Evolutionary conservation across 2,888 invertebrate genomes (phyloP), one percentile per base, ranked within the genome.

Genomic region (Pheosia gnoma): DNA sequence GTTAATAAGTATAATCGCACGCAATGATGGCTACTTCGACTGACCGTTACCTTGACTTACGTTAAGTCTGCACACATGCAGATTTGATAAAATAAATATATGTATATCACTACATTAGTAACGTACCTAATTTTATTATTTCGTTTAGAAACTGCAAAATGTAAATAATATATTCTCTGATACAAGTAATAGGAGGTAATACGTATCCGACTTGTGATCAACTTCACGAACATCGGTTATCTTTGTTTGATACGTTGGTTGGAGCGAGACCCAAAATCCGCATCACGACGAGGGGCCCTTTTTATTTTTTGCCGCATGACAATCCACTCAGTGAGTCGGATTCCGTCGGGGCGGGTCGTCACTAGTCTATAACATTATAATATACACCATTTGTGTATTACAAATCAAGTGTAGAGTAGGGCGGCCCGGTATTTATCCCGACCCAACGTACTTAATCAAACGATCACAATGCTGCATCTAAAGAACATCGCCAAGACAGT

Each of bases 391-490:
- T 87, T 84, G 87, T 90, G 85, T 87, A 83, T 85, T 83, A 81
- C 81, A 81, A 80, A 76, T 82, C 79, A 75, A 84, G 82, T 81
- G 85, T 77, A 84, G 83, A 84, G 87, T 89, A 88, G 86, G 88
- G 86, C 93, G 91, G 86, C 91, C 91, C 91, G 87, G 86, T 84
- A 83, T 83, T 87, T 80, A 73, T 85, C 85, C 88, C 87, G 87
- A 85, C 84, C 70, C 68, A 57, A 78, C 86, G 88, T 91, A 90
- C 87, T 88, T 90, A 89, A 87, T 75, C 65, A 80, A 78, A 78
- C 77, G 78, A 70, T 72, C 80, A 94, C 83, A 86, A 97, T 97
- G 97, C 96, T 96, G 89, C 96, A 96, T 84, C 88, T 96, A 72
- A 96, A 95, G 89, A 95, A 94, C 82, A 94, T 96, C 77, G 95